Conservation (phyloP, 2,888 invertebrate genomes). For the Ametastegia equiseti region DNA sequence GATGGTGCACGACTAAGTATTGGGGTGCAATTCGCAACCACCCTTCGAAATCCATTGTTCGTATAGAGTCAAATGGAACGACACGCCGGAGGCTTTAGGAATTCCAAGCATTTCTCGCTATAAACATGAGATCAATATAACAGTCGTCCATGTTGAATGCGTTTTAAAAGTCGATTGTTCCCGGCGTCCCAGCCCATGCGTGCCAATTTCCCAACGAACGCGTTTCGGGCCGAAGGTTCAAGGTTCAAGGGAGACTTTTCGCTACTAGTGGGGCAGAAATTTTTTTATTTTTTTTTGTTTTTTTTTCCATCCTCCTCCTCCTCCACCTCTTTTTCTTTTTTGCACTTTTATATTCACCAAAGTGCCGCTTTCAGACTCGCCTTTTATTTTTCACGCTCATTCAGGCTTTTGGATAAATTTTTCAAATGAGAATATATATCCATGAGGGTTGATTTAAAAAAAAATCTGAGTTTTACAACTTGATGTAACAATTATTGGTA, state of each 20-base stretch:
- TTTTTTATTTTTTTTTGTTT: not conserved
- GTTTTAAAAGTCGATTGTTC: slow-evolving; percentile 40
- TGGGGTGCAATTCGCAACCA: not conserved
- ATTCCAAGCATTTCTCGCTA: slow-evolving; percentile 44
- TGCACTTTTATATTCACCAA: no score
- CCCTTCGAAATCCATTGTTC: slow-evolving; percentile 35
- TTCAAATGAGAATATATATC: no score
- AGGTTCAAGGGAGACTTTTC: slow-evolving; percentile 16
- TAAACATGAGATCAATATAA: slow-evolving; percentile 44
- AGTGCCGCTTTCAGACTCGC: no score
- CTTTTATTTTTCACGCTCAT: no score
- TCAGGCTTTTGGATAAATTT: no score
- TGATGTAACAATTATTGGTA: no score
- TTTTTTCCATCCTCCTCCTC: no score
- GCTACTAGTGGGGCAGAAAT: not conserved
- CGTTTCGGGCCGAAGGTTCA: not conserved
- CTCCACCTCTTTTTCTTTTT: no score
- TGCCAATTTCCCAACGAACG: slow-evolving; percentile 58
- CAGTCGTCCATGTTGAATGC: slow-evolving; percentile 25
- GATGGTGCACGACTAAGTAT: slow-evolving; percentile 7
- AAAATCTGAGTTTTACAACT: no score
- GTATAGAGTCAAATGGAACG: slow-evolving; percentile 23
- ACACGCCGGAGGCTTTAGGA: slow-evolving; percentile 40
- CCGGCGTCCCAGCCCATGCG: slow-evolving; percentile 38
- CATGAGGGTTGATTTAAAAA: no score